Base-by-base conservation (phyloP, 2,888 invertebrate species). In the Diplazon laetatorius region DNA sequence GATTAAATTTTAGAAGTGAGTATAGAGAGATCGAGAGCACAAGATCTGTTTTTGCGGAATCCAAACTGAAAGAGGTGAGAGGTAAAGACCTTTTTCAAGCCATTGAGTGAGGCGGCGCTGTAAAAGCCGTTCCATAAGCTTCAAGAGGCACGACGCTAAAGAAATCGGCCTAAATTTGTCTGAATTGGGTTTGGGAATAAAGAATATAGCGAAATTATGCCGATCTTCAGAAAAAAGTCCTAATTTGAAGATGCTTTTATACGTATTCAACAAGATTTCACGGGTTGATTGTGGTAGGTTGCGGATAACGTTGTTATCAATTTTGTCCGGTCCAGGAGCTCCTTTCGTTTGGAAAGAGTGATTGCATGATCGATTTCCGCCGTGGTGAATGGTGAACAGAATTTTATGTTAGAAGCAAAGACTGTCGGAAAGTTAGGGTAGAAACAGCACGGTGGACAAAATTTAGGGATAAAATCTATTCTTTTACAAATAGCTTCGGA, bases 141-240 rank as follows among this genome's bases (percentile, higher is more conserved):
- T 73, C 8, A 73, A 16, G 0, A 73, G 5, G 14, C 72, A 73
- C 3, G 35, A 55, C 3, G 75, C 57, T 8, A 75, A n/a, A 1
- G 75, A 22, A 8, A 69, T 75, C 1, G 69, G 75, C 0, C 69
- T 25, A 12, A 70, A 52, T 44, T 71, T 71, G 0, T 52, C 62
- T 0, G 62, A 2, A 8, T 52, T 6, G 12, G 71, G 52, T 71
- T 71, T 71, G 0, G 39, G 62, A 2, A 62, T 71, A 9, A 62
- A 71, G 12, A 71, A 55, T 8, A 62, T 2, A 72, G 18, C 1
- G 30, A 30, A 30, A 6, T 30, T 30, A 30, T 48, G 8, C 10
- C 10, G 6, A 30, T 9, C 48, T 12, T 30, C 20, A 8, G 63
- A 37, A 10, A 63, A 63, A 0, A 62, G 20, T 0, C 55, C 35